phyloP scores from a whole-genome alignment of 2,888 invertebrate species.

The Cephus rjabovi region DNA sequence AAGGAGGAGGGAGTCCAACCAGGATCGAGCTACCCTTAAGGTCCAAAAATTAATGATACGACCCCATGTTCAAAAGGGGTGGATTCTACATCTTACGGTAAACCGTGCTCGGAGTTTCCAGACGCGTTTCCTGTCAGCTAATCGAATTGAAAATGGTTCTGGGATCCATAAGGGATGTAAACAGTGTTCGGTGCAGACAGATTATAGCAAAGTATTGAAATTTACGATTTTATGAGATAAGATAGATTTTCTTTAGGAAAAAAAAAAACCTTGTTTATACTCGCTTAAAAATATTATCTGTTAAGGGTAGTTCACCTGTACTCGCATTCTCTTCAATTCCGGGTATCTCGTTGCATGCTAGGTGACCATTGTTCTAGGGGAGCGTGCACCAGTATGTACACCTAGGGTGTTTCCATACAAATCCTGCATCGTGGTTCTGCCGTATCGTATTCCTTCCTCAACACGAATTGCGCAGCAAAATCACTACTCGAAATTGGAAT shows the following conservation, averaged over 20 bases:
- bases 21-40: not conserved
- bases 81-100: not conserved
- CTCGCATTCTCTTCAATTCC: not conserved
- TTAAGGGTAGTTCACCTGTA: not conserved
- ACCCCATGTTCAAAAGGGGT: not conserved
- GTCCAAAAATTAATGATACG: not conserved
- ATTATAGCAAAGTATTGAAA: not conserved
- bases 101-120: not conserved
- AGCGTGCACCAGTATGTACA: not conserved
- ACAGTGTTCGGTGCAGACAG: not conserved
- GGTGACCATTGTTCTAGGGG: not conserved
- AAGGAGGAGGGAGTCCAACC: not conserved
- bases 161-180: not conserved
- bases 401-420: not conserved
- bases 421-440: slow-evolving; percentile 14
- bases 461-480: slow-evolving; percentile 55
- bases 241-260: not conserved
- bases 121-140: not conserved
- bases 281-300: not conserved
- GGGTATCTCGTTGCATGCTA: not conserved
- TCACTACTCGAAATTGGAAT: slow-evolving; percentile 55
- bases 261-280: too few species aligned
- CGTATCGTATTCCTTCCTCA: slow-evolving; percentile 43
- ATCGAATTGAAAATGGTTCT: not conserved
- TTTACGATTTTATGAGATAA: not conserved